Evolutionary conservation across 1,140 invertebrate species (phyloP).

Genomic region (Drosophila sechellia): DNA sequence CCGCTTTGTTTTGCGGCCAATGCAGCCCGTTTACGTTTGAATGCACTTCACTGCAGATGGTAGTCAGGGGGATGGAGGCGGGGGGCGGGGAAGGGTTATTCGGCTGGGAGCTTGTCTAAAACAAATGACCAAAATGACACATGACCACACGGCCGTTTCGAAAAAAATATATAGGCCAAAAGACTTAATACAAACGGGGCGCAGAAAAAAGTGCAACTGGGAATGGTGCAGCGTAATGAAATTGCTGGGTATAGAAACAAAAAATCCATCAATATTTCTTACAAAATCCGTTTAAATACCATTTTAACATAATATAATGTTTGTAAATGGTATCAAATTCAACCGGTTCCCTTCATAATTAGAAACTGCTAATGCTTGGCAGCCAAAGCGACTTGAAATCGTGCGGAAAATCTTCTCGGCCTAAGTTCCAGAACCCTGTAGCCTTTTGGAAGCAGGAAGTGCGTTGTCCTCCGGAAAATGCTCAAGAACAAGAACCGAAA

Average conservation of each 20-base stretch:
- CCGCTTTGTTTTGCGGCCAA: conserved; percentile 52
- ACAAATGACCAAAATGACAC: conserved; percentile 82
- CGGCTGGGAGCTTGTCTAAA: conserved; percentile 66
- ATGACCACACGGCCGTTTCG: conserved; percentile 46
- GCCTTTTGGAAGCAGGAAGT: conserved; percentile 52
- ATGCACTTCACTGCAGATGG: conserved; percentile 65
- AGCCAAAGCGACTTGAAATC: conserved; percentile 35
- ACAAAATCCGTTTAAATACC: not conserved
- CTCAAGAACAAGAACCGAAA: conserved; percentile 43
- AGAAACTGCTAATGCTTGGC: not conserved
- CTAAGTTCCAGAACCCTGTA: conserved; percentile 27
- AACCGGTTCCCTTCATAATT: conserved; percentile 25
- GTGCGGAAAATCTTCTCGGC: conserved; percentile 51
- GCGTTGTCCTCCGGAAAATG: conserved; percentile 40
- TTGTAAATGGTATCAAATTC: not conserved
- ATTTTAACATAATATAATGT: no score
- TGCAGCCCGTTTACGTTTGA: conserved; percentile 60
- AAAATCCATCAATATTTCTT: not conserved
- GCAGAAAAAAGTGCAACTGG: not conserved
- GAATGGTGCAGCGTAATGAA: conserved; percentile 5
- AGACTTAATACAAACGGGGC: conserved; percentile 25
- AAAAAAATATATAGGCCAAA: conserved; percentile 65
- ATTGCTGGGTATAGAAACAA: conserved; percentile 17
- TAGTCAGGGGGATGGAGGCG: conserved; percentile 3
- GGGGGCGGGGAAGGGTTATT: conserved; percentile 26